These are phyloP conservation scores for Chunga burmeisteri DNA, from an alignment of 2,113 vertebrate genomes.

Conservation along the genomic window DNA sequence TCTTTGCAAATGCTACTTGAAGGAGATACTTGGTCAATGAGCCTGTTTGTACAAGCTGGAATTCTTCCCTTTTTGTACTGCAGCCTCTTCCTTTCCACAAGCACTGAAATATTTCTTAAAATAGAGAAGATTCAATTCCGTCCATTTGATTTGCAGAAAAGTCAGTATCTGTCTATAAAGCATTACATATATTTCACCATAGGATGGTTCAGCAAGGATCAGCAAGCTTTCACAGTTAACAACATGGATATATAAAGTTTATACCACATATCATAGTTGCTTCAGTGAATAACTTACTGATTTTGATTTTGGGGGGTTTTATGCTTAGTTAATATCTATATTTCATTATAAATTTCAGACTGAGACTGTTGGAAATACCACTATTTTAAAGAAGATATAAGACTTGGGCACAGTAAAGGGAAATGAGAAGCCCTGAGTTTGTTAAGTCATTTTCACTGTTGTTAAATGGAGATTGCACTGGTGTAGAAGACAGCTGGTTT, in stretches of 20 bases:
- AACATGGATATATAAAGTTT: neutral
- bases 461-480: neutral
- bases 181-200: neutral
- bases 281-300: neutral
- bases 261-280: rapidly evolving
- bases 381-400: neutral
- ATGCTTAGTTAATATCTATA: neutral
- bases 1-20: neutral
- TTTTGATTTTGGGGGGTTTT: neutral
- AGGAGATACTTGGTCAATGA: neutral
- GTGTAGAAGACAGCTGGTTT: neutral
- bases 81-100: neutral
- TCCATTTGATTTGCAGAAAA: neutral
- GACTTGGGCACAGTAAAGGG: neutral
- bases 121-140: neutral
- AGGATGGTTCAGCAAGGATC: neutral
- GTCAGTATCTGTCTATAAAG: neutral
- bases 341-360: neutral
- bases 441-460: neutral
- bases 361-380: neutral
- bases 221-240: neutral
- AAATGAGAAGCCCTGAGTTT: neutral
- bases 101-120: neutral
- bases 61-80: neutral
- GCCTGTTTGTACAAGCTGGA: neutral